phyloP scores from a whole-genome alignment of 2,113 vertebrate genomes.

The Marmota flaviventris region DNA sequence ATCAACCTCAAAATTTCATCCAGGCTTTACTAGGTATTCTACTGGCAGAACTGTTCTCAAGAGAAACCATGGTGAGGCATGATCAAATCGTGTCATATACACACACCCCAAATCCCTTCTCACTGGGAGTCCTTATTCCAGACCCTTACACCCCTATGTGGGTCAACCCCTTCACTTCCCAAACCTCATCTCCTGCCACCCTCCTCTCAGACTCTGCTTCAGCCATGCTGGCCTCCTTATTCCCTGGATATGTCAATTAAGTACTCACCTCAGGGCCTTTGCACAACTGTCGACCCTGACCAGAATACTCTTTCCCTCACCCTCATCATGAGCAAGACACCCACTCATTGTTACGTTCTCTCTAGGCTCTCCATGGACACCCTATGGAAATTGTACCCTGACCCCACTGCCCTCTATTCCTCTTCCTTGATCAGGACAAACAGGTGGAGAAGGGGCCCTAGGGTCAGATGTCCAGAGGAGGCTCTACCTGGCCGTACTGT shows the following conservation, averaged over 20 bases:
- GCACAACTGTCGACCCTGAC: not conserved
- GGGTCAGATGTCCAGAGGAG: not conserved
- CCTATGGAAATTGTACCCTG: too few relatives aligned
- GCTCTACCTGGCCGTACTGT: not conserved
- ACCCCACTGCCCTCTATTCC: not conserved
- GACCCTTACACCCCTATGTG: too few relatives aligned
- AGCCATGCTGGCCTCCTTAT: not conserved
- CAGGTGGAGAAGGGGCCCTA: not conserved
- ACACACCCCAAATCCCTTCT: not conserved
- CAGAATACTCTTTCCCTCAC: not conserved
- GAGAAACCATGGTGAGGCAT: not conserved
- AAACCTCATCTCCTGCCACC: not conserved
- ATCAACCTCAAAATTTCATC: not conserved
- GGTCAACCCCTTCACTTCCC: not conserved
- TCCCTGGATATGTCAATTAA: not conserved
- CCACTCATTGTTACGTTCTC: not conserved
- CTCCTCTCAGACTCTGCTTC: not conserved
- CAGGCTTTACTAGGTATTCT: too few relatives aligned
- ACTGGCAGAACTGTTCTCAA: not conserved
- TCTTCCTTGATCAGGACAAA: not conserved
- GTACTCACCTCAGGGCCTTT: not conserved
- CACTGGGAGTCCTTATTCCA: not conserved
- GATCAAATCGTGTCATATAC: fast-evolving
- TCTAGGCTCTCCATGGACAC: not conserved
- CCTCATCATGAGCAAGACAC: too few relatives aligned